These are phyloP conservation scores for Melanotaenia duboulayi DNA, from an alignment of 2,113 vertebrate species.

Conservation along the genomic window DNA sequence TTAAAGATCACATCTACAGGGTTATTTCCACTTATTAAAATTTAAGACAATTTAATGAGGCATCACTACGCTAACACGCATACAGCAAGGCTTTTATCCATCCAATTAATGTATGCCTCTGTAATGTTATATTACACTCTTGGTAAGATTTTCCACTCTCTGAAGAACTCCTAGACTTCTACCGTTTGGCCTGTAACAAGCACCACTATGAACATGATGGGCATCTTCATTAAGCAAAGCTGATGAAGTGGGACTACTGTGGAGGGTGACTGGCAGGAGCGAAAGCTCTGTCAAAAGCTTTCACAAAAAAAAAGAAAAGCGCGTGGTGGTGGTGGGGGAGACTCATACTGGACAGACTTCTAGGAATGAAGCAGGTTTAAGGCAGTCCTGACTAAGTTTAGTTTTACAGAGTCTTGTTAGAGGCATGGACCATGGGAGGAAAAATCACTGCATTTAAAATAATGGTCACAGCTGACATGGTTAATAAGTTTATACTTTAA, in stretches of 20 bases:
- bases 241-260: slow-evolving; percentile 46
- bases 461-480: slow-evolving; percentile 5
- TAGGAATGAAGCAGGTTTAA: neutral
- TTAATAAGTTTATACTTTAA: slow-evolving; percentile 2
- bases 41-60: slow-evolving; percentile 55
- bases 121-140: slow-evolving; percentile 34
- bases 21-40: slow-evolving; percentile 64
- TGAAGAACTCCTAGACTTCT: slow-evolving; percentile 19
- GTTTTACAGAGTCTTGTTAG: neutral
- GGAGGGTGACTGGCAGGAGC: slow-evolving; percentile 21
- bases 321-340: no score
- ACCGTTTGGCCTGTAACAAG: slow-evolving; percentile 23
- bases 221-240: slow-evolving; percentile 62
- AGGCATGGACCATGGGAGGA: neutral
- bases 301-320: neutral
- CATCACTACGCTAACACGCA: slow-evolving; percentile 50
- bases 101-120: slow-evolving; percentile 45
- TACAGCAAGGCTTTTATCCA: slow-evolving; percentile 43
- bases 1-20: slow-evolving; percentile 67
- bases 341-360: neutral
- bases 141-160: slow-evolving; percentile 32
- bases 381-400: neutral
- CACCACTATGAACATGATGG: slow-evolving; percentile 48
- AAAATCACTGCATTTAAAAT: slow-evolving; percentile 13
- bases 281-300: slow-evolving; percentile 1